A percentile compares a stretch with the other conserved stretches of the same genome.
Conservation (phyloP, 2,113 vertebrate genomes). For the Neopipo cinnamomea region DNA sequence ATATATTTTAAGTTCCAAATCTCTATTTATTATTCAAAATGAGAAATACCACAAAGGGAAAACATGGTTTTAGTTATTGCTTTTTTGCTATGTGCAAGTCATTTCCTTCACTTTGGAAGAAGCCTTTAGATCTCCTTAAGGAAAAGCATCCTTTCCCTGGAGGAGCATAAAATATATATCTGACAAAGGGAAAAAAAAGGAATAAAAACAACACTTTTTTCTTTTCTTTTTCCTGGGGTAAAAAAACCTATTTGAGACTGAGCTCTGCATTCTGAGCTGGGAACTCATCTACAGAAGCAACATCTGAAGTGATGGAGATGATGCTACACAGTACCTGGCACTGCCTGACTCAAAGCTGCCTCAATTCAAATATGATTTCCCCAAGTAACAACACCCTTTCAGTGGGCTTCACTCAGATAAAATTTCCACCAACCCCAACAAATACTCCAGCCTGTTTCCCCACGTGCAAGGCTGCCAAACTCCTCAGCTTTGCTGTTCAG, state of each 20-base stretch:
- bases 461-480: fast-evolving
- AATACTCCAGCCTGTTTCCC: not conserved
- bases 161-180: not conserved
- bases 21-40: slow-evolving; percentile 11
- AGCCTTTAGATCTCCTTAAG: not conserved
- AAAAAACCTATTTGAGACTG: not conserved
- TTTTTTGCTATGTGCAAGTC: not conserved
- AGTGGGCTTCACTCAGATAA: not conserved
- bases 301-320: fast-evolving
- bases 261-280: not conserved
- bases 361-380: not conserved
- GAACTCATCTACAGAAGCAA: not conserved
- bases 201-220: not conserved
- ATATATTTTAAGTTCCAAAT: not conserved
- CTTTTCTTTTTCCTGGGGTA: not conserved
- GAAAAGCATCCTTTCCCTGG: not conserved
- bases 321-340: not conserved
- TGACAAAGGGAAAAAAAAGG: fast-evolving
- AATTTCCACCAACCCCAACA: not conserved
- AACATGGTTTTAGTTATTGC: not conserved
- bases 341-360: not conserved
- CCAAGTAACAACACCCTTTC: not conserved
- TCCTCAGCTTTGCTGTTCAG: not conserved
- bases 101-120: slow-evolving; percentile 1
- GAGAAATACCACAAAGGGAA: not conserved